Base-by-base conservation (phyloP, 1,140 invertebrate species). In the Grapholita molesta region DNA sequence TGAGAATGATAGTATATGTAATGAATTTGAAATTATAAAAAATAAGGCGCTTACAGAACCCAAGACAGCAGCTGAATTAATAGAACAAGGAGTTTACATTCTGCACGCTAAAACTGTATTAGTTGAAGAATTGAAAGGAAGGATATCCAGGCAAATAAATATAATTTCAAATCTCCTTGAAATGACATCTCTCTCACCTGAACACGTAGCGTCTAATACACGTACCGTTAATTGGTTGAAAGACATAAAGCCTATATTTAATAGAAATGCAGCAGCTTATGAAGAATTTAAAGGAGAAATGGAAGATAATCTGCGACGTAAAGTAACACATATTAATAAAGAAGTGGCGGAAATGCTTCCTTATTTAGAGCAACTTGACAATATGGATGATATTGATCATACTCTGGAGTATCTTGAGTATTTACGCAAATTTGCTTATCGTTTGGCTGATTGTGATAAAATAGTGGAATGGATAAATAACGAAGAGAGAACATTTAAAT, bases 401-500 rank as follows among this genome's bases (percentile, higher is more conserved):
- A 94, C 95, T 25, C 88, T 93, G 9, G 93, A 94, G 68, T 96
- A 95, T 82, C 92, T 96, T 66, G 93, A 95, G 82, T 86, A 96
- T 79, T 93, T 98, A 35, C 93, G 95, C 64, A 94, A 94, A 77
- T 94, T 97, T 66, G 94, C 96, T 61, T 94, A 95, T 72, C 93
- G 95, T 76, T 89, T 98, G n/a, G 93, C 94, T 73, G 94, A 95
- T 64, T 95, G 96, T 71, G 93, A 96, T 73, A 93, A 95, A 71
- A 93, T 95, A 75, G 95, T 97, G 23, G 80, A 92, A 3, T 98
- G 97, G 97, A 97, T 98, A 42, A 98, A 98, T 89, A 95, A 95
- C 77, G 97, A 98, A 93, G 97, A 99, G 93, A 91, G 90, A 8
- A 93, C 97, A 2, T 97, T 98, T 78, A 97, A 97, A 83, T 96